A percentile compares a stretch with the other conserved stretches of the same genome.
phyloP scores from a whole-genome alignment of 2,888 invertebrate genomes.

The Pogonocherus hispidulus region DNA sequence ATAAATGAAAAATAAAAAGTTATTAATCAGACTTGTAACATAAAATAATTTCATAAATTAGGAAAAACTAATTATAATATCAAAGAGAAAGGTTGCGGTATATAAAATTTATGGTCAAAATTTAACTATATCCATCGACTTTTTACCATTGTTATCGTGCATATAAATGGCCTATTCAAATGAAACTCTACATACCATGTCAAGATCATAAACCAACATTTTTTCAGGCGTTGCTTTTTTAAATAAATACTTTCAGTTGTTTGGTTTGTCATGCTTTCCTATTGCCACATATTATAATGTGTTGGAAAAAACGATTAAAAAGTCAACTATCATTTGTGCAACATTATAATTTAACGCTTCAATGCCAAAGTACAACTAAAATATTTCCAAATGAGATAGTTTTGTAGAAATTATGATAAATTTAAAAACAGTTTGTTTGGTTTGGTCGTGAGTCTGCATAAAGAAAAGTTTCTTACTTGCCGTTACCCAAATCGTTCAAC shows the following conservation, averaged over 20 bases:
- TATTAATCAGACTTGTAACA: too few species aligned
- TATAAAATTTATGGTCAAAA: background rate
- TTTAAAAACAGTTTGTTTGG: slow-evolving; percentile 4
- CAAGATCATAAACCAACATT: slow-evolving; percentile 1
- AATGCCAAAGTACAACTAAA: background rate
- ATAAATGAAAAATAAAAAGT: background rate
- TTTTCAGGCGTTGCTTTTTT: background rate
- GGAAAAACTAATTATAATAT: background rate
- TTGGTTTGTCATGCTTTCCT: background rate
- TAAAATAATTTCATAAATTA: background rate
- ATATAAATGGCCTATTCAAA: background rate
- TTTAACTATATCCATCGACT: background rate
- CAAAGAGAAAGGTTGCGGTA: background rate
- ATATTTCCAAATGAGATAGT: slow-evolving; percentile 6
- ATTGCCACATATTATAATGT: background rate
- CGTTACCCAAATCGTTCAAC: background rate
- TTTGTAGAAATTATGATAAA: slow-evolving; percentile 14
- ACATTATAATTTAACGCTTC: slow-evolving; percentile 11
- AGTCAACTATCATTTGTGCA: background rate
- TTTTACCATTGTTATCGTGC: background rate
- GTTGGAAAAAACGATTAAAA: background rate
- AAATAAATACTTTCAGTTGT: background rate
- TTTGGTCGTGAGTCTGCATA: background rate
- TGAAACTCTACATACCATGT: background rate
- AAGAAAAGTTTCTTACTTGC: background rate